A percentile compares a stretch with the other conserved stretches of the same genome.
These are phyloP conservation scores for Patella vulgata DNA, from an alignment of 1,140 invertebrate species.

Conservation along the genomic window DNA sequence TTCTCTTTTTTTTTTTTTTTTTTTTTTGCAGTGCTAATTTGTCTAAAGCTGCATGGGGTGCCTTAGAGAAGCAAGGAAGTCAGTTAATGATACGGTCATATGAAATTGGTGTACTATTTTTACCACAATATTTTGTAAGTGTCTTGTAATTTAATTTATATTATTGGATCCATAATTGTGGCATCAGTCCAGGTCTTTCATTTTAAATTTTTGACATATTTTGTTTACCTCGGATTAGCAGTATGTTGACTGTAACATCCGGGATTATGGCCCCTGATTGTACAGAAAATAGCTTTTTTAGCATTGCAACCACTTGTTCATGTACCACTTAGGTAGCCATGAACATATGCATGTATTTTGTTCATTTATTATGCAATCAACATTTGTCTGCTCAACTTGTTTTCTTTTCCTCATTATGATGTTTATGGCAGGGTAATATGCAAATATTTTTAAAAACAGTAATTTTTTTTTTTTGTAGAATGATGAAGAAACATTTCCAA, in stretches of 20 bases:
- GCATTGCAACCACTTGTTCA: not conserved
- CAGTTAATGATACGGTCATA: conserved; percentile 85
- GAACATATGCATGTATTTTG: not conserved
- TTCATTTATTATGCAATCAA: no score
- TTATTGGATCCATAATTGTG: not conserved
- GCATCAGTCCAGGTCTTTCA: not conserved
- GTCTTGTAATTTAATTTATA: conserved; percentile 3
- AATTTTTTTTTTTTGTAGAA: conserved; percentile 22
- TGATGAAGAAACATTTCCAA: conserved; percentile 61
- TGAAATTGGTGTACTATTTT: conserved; percentile 89
- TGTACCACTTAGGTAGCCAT: not conserved
- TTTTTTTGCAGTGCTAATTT: conserved; percentile 81
- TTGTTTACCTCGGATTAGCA: no score
- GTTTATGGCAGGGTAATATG: no score
- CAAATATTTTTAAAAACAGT: no score
- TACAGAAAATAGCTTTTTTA: not conserved
- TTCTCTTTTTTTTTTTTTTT: conserved; percentile 13
- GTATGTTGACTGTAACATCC: not conserved
- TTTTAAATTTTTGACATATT: not conserved
- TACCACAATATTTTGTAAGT: conserved; percentile 83
- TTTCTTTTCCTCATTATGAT: no score
- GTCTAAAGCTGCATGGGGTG: conserved; percentile 96
- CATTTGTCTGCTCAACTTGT: no score
- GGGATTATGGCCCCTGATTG: no score
- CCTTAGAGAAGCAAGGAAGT: conserved; percentile 74